Conservation (phyloP, 2,888 invertebrate species). For the Athripsodes cinereus region DNA sequence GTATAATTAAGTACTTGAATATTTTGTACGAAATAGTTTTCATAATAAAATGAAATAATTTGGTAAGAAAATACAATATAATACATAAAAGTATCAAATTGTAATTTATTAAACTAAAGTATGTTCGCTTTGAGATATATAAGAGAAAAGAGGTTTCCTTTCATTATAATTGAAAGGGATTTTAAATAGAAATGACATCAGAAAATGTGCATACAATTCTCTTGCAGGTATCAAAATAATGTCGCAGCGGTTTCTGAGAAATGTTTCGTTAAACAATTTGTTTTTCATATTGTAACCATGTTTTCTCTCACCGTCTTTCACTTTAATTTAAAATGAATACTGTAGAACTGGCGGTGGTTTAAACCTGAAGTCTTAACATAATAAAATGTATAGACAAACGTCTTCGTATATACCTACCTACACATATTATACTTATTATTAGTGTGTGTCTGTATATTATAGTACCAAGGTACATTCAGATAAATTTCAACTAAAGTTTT, state of each 20-base stretch:
- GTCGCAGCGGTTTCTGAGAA: not conserved
- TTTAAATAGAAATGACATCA: not conserved
- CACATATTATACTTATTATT: too few relatives aligned
- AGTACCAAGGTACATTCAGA: not conserved
- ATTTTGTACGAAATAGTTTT: too few relatives aligned
- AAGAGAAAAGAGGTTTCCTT: not conserved
- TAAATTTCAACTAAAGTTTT: slow-evolving; percentile 1
- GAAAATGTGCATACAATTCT: not conserved
- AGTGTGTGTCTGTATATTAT: too few relatives aligned
- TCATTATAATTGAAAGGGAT: not conserved
- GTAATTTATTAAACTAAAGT: not conserved
- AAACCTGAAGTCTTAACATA: not conserved
- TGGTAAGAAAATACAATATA: too few relatives aligned
- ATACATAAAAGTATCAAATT: too few relatives aligned
- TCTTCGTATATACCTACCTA: too few relatives aligned
- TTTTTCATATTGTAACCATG: slow-evolving; percentile 1
- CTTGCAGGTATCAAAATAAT: not conserved
- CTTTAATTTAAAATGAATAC: slow-evolving; percentile 1
- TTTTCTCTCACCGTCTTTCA: not conserved
- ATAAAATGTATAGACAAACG: too few relatives aligned
- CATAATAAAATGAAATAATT: too few relatives aligned
- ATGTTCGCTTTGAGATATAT: not conserved
- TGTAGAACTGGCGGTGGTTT: not conserved
- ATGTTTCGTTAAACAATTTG: not conserved
- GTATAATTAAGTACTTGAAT: too few relatives aligned